Percentiles rank a stretch among this genome's conserved stretches.
phyloP scores from a whole-genome alignment of 2,888 invertebrate genomes.

The Autographa pulchrina region DNA sequence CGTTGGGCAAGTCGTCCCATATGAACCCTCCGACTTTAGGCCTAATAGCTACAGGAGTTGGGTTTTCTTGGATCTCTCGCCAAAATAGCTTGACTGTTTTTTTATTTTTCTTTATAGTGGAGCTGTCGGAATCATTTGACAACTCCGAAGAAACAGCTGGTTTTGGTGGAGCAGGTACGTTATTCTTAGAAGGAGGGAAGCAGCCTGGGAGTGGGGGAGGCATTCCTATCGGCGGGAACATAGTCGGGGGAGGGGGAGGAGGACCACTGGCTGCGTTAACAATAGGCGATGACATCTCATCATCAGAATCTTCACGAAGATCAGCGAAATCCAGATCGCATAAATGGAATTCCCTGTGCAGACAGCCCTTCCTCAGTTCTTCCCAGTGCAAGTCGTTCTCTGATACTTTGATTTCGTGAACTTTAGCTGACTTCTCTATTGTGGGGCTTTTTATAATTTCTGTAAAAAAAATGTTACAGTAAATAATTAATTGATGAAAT shows the following conservation, averaged over 20 bases:
- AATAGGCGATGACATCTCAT: slow-evolving; percentile 92
- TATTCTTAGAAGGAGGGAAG: slow-evolving; percentile 79
- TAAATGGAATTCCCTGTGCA: slow-evolving; percentile 93
- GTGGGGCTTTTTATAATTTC: slow-evolving; percentile 93
- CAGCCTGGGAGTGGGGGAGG: slow-evolving; percentile 88
- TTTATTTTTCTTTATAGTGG: slow-evolving; percentile 94
- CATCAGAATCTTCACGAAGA: slow-evolving; percentile 96
- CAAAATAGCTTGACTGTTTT: slow-evolving; percentile 99
- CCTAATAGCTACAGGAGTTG: slow-evolving; percentile 83
- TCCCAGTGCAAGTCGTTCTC: slow-evolving; percentile 99
- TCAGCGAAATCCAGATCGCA: slow-evolving; percentile 99
- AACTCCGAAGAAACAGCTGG: slow-evolving; percentile 75
- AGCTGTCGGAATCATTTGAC: slow-evolving; percentile 82
- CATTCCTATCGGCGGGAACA: slow-evolving; percentile 86
- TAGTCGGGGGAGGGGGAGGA: slow-evolving; percentile 94
- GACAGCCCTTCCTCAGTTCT: slow-evolving; percentile 92
- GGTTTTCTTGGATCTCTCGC: slow-evolving; percentile 97
- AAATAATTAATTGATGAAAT: neutral
- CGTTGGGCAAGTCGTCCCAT: slow-evolving; percentile 97
- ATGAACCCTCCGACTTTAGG: slow-evolving; percentile 93
- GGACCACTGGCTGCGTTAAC: slow-evolving; percentile 91
- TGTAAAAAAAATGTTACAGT: slow-evolving; percentile 44
- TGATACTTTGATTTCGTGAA: slow-evolving; percentile 94
- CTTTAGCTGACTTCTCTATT: slow-evolving; percentile 91
- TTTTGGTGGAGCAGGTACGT: slow-evolving; percentile 81